A percentile compares a stretch with the other conserved stretches of the same genome.
These are phyloP conservation scores for Condylura cristata DNA, from an alignment of 2,113 vertebrate genomes.

Conservation along the genomic window DNA sequence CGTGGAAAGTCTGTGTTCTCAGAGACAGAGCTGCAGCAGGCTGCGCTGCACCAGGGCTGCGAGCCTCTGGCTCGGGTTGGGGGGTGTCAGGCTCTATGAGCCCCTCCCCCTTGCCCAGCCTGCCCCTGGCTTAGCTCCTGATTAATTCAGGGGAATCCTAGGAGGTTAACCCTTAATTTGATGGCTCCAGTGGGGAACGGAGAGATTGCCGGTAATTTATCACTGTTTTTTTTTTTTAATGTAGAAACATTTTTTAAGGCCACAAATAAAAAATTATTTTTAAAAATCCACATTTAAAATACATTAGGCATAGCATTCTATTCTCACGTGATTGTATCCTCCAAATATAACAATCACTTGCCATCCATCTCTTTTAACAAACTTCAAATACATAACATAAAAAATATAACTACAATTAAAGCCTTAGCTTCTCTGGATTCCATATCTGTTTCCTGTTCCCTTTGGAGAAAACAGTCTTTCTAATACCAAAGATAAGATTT, in stretches of 20 bases:
- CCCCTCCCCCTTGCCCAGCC: constrained; percentile 43
- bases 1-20: not conserved
- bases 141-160: constrained; percentile 76
- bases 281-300: constrained; percentile 73
- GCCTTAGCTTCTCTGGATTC: constrained; percentile 37
- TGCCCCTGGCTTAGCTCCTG: constrained; percentile 65
- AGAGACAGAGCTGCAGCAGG: not conserved
- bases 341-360: constrained; percentile 59
- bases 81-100: constrained; percentile 46
- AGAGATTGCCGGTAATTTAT: constrained; percentile 71
- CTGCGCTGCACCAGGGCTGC: constrained; percentile 16
- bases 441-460: constrained; percentile 60
- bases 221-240: constrained; percentile 45
- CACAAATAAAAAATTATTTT: constrained; percentile 70
- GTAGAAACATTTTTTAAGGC: constrained; percentile 64
- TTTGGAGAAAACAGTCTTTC: constrained; percentile 69
- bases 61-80: not conserved
- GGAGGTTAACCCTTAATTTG: constrained; percentile 78
- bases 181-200: constrained; percentile 59
- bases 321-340: constrained; percentile 55
- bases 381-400: constrained; percentile 63
- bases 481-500: constrained; percentile 67
- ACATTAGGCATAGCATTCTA: constrained; percentile 64
- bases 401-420: constrained; percentile 57
- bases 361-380: constrained; percentile 71